Percentiles rank a stretch among this genome's conserved stretches.
Conservation (phyloP, 2,888 invertebrate genomes). For the Tineola bisselliella region DNA sequence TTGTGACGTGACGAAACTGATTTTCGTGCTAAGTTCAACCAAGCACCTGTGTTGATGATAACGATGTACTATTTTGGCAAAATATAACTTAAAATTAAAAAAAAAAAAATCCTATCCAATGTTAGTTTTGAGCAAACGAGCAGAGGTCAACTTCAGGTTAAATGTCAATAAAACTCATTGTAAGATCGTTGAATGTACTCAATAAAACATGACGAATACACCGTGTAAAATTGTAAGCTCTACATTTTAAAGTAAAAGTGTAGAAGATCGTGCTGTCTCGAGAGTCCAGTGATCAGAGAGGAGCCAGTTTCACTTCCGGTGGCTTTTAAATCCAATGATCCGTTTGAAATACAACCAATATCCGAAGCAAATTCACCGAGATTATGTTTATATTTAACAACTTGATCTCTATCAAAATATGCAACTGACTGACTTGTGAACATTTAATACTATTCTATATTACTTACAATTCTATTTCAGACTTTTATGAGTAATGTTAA, state of each 20-base stretch:
- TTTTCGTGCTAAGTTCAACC: conserved; percentile 28
- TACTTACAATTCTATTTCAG: too few species aligned
- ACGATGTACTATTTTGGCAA: background rate
- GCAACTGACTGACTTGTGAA: too few species aligned
- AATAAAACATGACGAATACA: background rate
- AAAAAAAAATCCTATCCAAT: background rate
- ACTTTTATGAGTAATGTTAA: too few species aligned
- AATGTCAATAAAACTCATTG: background rate
- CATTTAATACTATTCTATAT: too few species aligned
- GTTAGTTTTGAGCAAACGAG: background rate
- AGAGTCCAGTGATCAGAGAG: conserved; percentile 19
- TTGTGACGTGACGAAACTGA: conserved; percentile 33
- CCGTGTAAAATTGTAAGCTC: background rate
- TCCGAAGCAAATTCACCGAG: background rate
- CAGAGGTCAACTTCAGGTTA: conserved; percentile 1
- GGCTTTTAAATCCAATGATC: conserved; percentile 14
- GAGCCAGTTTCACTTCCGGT: conserved; percentile 39
- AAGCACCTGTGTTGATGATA: conserved; percentile 3
- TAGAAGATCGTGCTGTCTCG: background rate
- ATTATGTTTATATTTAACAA: background rate
- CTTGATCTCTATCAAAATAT: background rate
- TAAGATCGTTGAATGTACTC: background rate
- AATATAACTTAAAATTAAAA: background rate
- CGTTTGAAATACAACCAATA: conserved; percentile 13
- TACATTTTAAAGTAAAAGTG: conserved; percentile 14